A percentile compares a stretch with the other conserved stretches of the same genome.
Evolutionary conservation across 1,140 invertebrate species (phyloP).

Genomic region (Anthonomus grandis): DNA sequence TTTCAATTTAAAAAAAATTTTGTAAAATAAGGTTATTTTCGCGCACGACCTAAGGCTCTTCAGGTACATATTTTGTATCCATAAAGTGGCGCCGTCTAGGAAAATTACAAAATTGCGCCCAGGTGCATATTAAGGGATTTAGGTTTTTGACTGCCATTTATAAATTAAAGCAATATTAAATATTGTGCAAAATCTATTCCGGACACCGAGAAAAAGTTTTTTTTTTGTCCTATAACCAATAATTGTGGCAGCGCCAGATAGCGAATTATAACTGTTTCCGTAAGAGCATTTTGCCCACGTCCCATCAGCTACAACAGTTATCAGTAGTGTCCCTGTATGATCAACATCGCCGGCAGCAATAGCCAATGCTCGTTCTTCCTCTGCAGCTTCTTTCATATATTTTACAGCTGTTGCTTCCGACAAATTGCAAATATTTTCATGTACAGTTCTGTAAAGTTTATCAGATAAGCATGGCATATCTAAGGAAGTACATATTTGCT

Average conservation of each 20-base stretch:
- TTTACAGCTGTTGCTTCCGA: not conserved
- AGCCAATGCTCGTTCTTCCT: slow-evolving; percentile 37
- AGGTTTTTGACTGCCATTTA: no score
- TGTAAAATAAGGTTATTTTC: no score
- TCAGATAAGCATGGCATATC: not conserved
- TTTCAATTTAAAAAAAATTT: no score
- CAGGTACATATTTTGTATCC: no score
- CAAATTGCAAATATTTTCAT: not conserved
- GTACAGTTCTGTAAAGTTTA: not conserved
- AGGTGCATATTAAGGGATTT: no score
- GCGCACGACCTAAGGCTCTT: no score
- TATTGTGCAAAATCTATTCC: slow-evolving; percentile 25
- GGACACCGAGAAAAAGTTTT: slow-evolving; percentile 20
- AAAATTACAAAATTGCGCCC: no score
- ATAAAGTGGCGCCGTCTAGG: no score
- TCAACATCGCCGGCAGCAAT: slow-evolving; percentile 38
- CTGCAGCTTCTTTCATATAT: slow-evolving; percentile 27
- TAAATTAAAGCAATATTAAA: slow-evolving; percentile 1
- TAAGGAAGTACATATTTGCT: not conserved
- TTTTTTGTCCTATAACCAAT: slow-evolving; percentile 22
- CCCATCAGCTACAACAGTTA: slow-evolving; percentile 23
- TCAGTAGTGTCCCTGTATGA: slow-evolving; percentile 16
- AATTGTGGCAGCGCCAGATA: slow-evolving; percentile 36
- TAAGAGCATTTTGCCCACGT: slow-evolving; percentile 24
- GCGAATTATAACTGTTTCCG: slow-evolving; percentile 33